Percentiles rank a stretch among this genome's conserved stretches.
Conservation (phyloP, 1,140 invertebrate species). For the Caligus rogercresseyi region DNA sequence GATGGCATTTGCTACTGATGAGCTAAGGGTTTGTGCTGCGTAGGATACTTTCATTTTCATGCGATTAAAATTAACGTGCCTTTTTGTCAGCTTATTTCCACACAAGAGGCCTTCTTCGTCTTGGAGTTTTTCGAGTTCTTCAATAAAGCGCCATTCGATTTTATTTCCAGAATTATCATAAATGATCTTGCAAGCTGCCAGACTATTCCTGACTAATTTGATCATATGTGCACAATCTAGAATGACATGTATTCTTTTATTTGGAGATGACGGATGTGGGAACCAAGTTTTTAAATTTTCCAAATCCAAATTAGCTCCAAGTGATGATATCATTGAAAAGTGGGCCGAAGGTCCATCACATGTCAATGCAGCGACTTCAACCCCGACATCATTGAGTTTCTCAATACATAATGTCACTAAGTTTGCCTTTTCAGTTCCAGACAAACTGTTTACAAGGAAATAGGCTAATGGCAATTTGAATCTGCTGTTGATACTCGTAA, state of each 20-base stretch:
- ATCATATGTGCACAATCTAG: constrained; percentile 3
- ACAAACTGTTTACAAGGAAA: neutral
- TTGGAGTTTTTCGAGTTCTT: constrained; percentile 2
- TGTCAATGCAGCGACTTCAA: neutral
- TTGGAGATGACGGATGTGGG: neutral
- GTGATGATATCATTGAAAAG: neutral
- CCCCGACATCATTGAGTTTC: constrained; percentile 5
- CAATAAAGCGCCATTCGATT: neutral
- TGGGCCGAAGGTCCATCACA: constrained; percentile 9
- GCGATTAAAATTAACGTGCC: neutral
- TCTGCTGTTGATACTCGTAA: constrained; percentile 25
- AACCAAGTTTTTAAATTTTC: neutral
- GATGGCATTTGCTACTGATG: constrained; percentile 3
- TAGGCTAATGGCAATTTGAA: constrained; percentile 25
- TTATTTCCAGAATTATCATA: neutral
- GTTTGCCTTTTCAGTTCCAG: neutral
- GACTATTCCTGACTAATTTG: constrained; percentile 8
- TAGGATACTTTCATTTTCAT: constrained; percentile 17
- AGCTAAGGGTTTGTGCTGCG: constrained; percentile 2
- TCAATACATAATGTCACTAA: neutral
- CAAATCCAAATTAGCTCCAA: neutral
- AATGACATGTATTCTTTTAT: neutral
- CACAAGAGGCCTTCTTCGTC: neutral
- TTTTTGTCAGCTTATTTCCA: constrained; percentile 1
- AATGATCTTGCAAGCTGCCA: neutral